A percentile compares a stretch with the other conserved stretches of the same genome.
Evolutionary conservation across 2,113 vertebrate species (phyloP).

Genomic region (Haliaeetus leucogaster): DNA sequence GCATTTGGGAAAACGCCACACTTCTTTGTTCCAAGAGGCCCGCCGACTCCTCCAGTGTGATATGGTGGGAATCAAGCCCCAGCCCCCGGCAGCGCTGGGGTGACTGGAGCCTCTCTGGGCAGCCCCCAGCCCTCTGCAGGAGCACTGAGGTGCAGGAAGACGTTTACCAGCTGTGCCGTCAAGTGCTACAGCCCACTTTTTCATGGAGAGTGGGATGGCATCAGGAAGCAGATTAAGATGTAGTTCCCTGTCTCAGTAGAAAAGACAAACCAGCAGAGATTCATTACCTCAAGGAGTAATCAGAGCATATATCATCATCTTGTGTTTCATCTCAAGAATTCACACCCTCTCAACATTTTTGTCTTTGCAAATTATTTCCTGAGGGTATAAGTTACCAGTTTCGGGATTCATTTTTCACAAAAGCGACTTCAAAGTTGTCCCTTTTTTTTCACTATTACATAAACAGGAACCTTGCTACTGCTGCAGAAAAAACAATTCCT

Average conservation of each 20-base stretch:
- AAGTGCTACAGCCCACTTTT: accelerated
- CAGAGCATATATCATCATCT: background rate
- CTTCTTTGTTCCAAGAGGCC: background rate
- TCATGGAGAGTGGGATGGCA: no score
- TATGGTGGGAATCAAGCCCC: accelerated
- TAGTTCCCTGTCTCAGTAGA: background rate
- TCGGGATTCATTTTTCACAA: background rate
- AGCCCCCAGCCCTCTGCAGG: no score
- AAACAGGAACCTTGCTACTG: background rate
- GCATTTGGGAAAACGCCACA: accelerated
- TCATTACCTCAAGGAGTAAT: background rate
- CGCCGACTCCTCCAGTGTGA: accelerated
- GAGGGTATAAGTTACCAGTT: background rate
- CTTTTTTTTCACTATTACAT: background rate
- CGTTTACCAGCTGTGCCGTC: accelerated
- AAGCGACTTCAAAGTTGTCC: background rate
- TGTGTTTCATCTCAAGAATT: background rate
- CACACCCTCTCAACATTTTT: background rate
- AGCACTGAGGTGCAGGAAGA: accelerated
- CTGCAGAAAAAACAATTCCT: background rate
- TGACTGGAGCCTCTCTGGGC: background rate
- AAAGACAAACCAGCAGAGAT: background rate
- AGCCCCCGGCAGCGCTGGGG: accelerated
- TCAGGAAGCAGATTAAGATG: background rate
- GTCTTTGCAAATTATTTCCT: background rate